Conservation (phyloP, 2,113 vertebrate genomes). For the Odontesthes bonariensis region DNA sequence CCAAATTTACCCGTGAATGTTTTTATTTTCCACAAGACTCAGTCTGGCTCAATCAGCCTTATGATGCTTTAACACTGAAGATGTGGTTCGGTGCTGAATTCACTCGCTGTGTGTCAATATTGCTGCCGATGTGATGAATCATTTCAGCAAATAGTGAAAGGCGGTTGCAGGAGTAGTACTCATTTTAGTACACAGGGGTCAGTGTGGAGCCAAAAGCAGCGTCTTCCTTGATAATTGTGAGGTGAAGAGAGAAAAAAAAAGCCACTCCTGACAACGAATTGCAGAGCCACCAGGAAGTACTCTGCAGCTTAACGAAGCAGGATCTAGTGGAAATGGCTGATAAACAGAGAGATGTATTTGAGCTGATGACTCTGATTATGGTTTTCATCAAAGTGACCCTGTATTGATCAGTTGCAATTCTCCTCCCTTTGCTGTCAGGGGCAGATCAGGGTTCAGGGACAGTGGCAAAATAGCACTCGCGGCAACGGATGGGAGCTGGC, state of each 20-base stretch:
- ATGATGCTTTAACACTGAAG: too few relatives aligned
- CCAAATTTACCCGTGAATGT: not conserved
- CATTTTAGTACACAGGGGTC: slow-evolving; percentile 51
- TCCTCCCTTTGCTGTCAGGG: not conserved
- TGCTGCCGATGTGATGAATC: not conserved
- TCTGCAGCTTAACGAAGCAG: slow-evolving; percentile 38
- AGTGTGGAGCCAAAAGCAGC: slow-evolving; percentile 47
- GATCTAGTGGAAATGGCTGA: slow-evolving; percentile 51
- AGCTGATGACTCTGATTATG: not conserved
- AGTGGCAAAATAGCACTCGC: slow-evolving; percentile 13
- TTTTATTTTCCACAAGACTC: not conserved
- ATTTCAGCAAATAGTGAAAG: not conserved
- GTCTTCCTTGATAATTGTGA: slow-evolving; percentile 23
- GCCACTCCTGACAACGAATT: slow-evolving; percentile 31
- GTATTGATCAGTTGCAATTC: slow-evolving; percentile 38
- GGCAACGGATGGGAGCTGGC: slow-evolving; percentile 31
- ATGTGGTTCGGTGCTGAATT: not conserved
- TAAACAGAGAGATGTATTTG: slow-evolving; percentile 9
- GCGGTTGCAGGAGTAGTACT: slow-evolving; percentile 11
- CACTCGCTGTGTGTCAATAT: not conserved
- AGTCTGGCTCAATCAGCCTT: not conserved
- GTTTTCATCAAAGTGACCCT: slow-evolving; percentile 39
- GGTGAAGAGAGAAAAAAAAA: not conserved
- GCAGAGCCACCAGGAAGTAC: slow-evolving; percentile 31
- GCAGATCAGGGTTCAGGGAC: slow-evolving; percentile 43